Evolutionary conservation across 2,888 invertebrate genomes (phyloP).

Genomic region (Dastarcus helophoroides): DNA sequence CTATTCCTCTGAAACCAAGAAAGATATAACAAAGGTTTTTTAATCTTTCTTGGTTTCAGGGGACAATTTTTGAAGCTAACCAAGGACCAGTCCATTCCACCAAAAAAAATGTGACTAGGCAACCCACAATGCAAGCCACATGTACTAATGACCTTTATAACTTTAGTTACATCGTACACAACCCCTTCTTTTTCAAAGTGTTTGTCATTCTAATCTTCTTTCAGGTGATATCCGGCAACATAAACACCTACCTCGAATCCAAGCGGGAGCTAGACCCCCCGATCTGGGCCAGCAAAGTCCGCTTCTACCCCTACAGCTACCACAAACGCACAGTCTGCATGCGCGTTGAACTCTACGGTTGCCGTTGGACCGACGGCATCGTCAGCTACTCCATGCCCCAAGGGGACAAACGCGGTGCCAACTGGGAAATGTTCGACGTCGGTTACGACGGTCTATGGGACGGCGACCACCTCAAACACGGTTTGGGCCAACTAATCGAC

Average conservation of each 20-base stretch:
- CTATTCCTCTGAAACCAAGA: too few relatives aligned
- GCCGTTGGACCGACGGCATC: slow-evolving; percentile 74
- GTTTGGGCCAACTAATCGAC: slow-evolving; percentile 77
- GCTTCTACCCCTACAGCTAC: slow-evolving; percentile 77
- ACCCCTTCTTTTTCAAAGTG: too few relatives aligned
- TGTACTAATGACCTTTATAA: too few relatives aligned
- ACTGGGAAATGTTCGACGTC: slow-evolving; percentile 71
- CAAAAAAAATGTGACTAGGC: too few relatives aligned
- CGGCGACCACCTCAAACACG: slow-evolving; percentile 55
- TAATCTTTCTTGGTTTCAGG: too few relatives aligned
- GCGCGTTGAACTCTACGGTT: slow-evolving; percentile 84
- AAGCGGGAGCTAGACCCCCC: slow-evolving; percentile 69
- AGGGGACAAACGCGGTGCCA: slow-evolving; percentile 69
- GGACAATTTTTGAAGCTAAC: too few relatives aligned
- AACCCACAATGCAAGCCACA: too few relatives aligned
- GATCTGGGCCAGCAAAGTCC: slow-evolving; percentile 73
- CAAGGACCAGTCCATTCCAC: too few relatives aligned
- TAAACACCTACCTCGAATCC: slow-evolving; percentile 72
- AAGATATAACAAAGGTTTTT: too few relatives aligned
- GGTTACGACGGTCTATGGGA: slow-evolving; percentile 80
- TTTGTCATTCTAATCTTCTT: too few relatives aligned
- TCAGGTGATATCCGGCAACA: slow-evolving; percentile 74
- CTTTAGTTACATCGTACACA: too few relatives aligned
- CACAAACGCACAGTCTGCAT: slow-evolving; percentile 81
- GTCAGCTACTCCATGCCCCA: slow-evolving; percentile 81